Base-by-base conservation (phyloP, 1,140 invertebrate species). In the Orius laevigatus region DNA sequence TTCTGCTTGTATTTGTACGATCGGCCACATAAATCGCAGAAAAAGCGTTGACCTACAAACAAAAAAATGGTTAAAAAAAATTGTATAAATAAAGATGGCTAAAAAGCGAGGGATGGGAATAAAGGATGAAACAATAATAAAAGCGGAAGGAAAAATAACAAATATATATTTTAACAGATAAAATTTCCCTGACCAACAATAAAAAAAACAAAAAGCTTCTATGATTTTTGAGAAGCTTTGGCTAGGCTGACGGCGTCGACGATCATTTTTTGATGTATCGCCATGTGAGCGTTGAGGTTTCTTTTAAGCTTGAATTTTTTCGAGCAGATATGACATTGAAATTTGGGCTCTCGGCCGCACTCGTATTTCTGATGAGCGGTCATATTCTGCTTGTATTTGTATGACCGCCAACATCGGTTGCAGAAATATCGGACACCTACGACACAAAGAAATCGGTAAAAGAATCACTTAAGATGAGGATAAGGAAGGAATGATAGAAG, bases 301-400 rank as follows among this genome's bases (percentile, higher is more conserved):
- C 46, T 43, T 36, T 52, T 52, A 4, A 48, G 31, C 31, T 48
- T 52, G 25, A 46, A 52, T 39, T 48, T 55, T 9, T 55, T 53
- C 35, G 25, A 46, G 34, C 50, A 52, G n/a, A 52, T 34, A 16
- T 34, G 20, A 38, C 70, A 67, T 41, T 62, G 62, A 41, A 68
- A 65, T 46, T 66, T 63, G 0, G 71, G 71, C 36, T 46, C 48
- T 11, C 70, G 70, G n/a, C 76, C 75, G 59, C 78, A 79, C 60
- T 81, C 77, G 51, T 75, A 66, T 55, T 68, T 62, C 1, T 68
- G 60, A 52, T 75, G 72, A n/a, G 47, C 45, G 20, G 44, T 50
- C 32, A 58, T 19, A 20, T 49, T 46, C 1, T 25, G 38, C 18
- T 52, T 49, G 15, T 54, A 46, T 19, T 57, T 55, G 39, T 58